A percentile compares a stretch with the other conserved stretches of the same genome.
Conservation (phyloP, 2,888 invertebrate genomes). For the Drosophila maculinotata region DNA sequence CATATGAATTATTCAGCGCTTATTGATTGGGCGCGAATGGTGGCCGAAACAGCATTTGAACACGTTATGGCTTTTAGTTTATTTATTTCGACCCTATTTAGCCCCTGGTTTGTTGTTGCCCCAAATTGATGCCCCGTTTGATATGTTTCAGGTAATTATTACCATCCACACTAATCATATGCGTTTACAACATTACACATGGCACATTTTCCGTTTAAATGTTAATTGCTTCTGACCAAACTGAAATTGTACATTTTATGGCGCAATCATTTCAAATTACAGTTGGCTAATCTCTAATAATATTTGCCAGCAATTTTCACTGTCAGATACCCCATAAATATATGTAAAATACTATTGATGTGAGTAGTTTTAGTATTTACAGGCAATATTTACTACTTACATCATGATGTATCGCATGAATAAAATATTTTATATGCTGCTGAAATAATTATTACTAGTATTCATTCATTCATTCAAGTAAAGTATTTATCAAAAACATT, state of each 20-base stretch:
- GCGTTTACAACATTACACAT: constrained; percentile 13
- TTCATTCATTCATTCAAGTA: no score
- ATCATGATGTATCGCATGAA: no score
- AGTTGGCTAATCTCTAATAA: constrained; percentile 4
- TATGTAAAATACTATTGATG: neutral
- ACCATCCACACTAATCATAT: constrained; percentile 18
- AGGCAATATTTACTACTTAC: no score
- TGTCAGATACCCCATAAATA: neutral
- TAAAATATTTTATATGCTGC: no score
- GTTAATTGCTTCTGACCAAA: constrained; percentile 21
- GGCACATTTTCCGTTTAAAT: constrained; percentile 25
- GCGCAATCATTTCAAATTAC: constrained; percentile 2
- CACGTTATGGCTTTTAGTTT: constrained; percentile 33
- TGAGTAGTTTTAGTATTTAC: no score
- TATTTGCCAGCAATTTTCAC: neutral
- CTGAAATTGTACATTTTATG: constrained; percentile 13
- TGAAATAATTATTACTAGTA: no score
- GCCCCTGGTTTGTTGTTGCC: neutral
- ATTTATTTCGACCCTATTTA: constrained; percentile 17
- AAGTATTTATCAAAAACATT: neutral
- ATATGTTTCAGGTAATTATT: constrained; percentile 15
- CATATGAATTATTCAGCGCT: constrained; percentile 44
- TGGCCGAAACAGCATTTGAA: constrained; percentile 23
- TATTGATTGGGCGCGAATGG: constrained; percentile 43
- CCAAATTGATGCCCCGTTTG: constrained; percentile 8